Conservation (phyloP, 2,888 invertebrate species). For the Orthonevra nobilis region DNA sequence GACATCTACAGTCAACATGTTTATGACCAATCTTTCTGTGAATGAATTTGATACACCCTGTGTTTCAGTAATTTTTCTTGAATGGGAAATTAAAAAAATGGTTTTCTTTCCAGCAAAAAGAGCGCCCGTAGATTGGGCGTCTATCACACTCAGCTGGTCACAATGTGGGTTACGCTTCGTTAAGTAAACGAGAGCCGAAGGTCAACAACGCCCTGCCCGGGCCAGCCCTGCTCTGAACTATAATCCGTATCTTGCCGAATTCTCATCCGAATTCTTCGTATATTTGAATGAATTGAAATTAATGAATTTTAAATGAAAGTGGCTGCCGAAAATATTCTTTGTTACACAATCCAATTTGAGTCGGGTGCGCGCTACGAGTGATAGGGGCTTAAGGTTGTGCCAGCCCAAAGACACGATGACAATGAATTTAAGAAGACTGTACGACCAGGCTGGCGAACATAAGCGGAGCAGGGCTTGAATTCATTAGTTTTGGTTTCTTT, state of each 20-base stretch:
- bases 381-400: constrained; percentile 58
- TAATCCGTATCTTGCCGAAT: constrained; percentile 15
- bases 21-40: constrained; percentile 30
- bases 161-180: constrained; percentile 58
- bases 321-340: constrained; percentile 43
- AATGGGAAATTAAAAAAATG: constrained; percentile 33
- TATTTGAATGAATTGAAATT: constrained; percentile 69
- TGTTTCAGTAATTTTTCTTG: background rate
- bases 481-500: constrained; percentile 63
- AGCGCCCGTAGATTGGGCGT: constrained; percentile 23
- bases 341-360: constrained; percentile 55
- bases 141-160: constrained; percentile 29
- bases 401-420: constrained; percentile 44
- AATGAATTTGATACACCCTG: constrained; percentile 11
- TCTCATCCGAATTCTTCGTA: constrained; percentile 37
- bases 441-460: constrained; percentile 31
- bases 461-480: constrained; percentile 45
- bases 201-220: constrained; percentile 31
- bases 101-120: too few species aligned
- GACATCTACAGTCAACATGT: constrained; percentile 8
- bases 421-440: constrained; percentile 35
- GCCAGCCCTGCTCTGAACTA: background rate
- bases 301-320: constrained; percentile 56
- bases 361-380: constrained; percentile 12
- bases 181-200: constrained; percentile 41